Percentiles rank a stretch among this genome's conserved stretches.
These are phyloP conservation scores for Drosophila kepulauana DNA, from an alignment of 1,140 invertebrate genomes.

Conservation along the genomic window DNA sequence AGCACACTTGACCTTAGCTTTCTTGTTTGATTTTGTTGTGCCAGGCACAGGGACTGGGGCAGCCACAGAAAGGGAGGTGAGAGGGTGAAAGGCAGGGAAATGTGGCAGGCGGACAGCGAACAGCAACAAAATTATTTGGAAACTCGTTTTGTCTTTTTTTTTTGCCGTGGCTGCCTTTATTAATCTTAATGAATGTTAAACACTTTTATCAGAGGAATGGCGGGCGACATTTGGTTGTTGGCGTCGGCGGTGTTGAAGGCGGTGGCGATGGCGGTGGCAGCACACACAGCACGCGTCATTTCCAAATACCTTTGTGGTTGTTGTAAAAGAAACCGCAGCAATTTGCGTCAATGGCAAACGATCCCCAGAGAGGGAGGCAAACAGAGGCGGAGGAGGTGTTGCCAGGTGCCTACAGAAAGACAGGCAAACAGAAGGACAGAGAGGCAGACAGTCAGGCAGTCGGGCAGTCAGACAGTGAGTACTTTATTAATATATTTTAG, in stretches of 20 bases:
- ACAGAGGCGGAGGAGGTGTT: constrained; percentile 10
- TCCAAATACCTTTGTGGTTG: constrained; percentile 55
- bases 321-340: constrained; percentile 47
- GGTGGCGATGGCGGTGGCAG: constrained; percentile 20
- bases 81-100: neutral
- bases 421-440: neutral
- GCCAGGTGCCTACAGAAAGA: constrained; percentile 16
- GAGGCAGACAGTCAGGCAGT: neutral
- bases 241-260: constrained; percentile 7
- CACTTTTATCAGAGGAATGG: constrained; percentile 74
- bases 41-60: constrained; percentile 15
- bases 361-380: neutral
- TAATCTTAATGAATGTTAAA: constrained; percentile 84
- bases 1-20: no score
- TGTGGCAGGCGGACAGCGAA: neutral
- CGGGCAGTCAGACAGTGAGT: neutral
- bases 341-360: constrained; percentile 64
- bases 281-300: constrained; percentile 70
- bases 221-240: constrained; percentile 3
- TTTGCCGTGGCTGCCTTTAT: constrained; percentile 60
- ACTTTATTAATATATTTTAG: constrained; percentile 32
- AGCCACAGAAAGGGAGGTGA: neutral
- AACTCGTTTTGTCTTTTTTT: constrained; percentile 58
- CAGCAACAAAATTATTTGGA: constrained; percentile 53
- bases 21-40: no score